Base-by-base conservation (phyloP, 2,888 invertebrate genomes). In the Listrodromus nycthemerus region DNA sequence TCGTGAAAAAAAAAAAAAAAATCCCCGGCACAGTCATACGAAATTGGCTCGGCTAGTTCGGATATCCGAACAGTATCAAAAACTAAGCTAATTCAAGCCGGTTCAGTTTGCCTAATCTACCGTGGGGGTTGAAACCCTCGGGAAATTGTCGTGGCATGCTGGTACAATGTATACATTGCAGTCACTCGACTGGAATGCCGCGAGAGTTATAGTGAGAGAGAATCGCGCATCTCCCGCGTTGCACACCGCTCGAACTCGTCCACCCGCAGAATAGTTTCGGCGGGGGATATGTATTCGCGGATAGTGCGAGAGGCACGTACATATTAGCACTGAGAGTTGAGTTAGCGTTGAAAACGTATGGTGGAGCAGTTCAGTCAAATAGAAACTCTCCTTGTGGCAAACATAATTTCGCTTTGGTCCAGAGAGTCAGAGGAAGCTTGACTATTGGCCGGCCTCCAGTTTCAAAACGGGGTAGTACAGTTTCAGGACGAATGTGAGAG, bases 391-490 rank as follows among this genome's bases (percentile, higher is more conserved):
- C 63, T 71, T 66, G 75, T 66, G 83, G 77, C 80, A 74, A 80
- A 86, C 78, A 80, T 83, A 86, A 87, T 86, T 85, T 81, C 76
- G 76, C 66, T 79, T 16, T 27, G 58, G 58, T n/a, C 80, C 73
- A 73, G 67, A 67, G 69, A 55, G 67, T 55, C 58, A 21, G 41
- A 30, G 45, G 50, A 3, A 58, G 66, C 80, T 82, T 77, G 84
- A 79, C 76, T 80, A 87, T 89, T 90, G 91, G 91, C 88, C 86
- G 86, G 85, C 83, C 86, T 91, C 89, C 91, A 90, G 84, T 83
- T 86, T 82, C 86, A 89, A 88, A 87, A 90, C 90, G 16, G 27
- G 58, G n/a, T 24, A 16, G 58, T 61, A 30, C 21, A 74, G 50
- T 65, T 65, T 16, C 27, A 24, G 24, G 30, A 16, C 19, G 50